Evolutionary conservation across 2,888 invertebrate genomes (phyloP).

Genomic region (Azorinus chamasolen): DNA sequence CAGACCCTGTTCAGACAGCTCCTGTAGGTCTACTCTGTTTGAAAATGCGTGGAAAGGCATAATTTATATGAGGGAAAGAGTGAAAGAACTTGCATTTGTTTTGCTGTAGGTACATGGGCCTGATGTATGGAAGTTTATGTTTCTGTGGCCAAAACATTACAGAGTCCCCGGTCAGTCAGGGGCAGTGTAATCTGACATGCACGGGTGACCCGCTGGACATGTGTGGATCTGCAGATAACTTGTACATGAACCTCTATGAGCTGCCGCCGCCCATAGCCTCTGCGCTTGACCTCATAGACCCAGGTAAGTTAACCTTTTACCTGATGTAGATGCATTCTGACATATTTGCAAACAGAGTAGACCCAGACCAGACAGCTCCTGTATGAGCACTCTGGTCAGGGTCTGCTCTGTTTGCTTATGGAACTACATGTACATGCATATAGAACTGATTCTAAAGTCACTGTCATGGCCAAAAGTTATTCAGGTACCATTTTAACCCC

Average conservation of each 20-base stretch:
- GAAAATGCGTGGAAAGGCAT: not conserved
- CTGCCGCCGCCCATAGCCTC: not conserved
- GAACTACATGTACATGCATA: too few species aligned
- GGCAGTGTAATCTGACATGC: slow-evolving; percentile 31
- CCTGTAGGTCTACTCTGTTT: too few species aligned
- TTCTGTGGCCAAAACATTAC: slow-evolving; percentile 43
- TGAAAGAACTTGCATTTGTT: not conserved
- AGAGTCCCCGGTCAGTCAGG: not conserved
- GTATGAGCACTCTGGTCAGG: too few species aligned
- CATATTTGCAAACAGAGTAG: too few species aligned
- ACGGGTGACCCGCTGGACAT: slow-evolving; percentile 24
- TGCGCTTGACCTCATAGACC: slow-evolving; percentile 15
- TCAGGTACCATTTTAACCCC: too few species aligned
- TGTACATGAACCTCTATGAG: slow-evolving; percentile 32
- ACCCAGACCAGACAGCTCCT: too few species aligned
- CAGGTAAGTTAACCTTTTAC: slow-evolving; percentile 9
- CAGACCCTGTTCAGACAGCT: too few species aligned
- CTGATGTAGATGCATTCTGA: too few species aligned
- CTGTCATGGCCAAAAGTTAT: too few species aligned
- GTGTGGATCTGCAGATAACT: slow-evolving; percentile 30
- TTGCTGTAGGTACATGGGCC: slow-evolving; percentile 24
- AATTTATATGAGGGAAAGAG: not conserved
- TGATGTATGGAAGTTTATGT: slow-evolving; percentile 35
- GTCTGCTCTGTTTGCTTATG: too few species aligned
- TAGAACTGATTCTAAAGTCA: too few species aligned